These are phyloP conservation scores for Galeopsomyia nigrocyanea DNA, from an alignment of 2,888 invertebrate genomes.

Conservation along the genomic window DNA sequence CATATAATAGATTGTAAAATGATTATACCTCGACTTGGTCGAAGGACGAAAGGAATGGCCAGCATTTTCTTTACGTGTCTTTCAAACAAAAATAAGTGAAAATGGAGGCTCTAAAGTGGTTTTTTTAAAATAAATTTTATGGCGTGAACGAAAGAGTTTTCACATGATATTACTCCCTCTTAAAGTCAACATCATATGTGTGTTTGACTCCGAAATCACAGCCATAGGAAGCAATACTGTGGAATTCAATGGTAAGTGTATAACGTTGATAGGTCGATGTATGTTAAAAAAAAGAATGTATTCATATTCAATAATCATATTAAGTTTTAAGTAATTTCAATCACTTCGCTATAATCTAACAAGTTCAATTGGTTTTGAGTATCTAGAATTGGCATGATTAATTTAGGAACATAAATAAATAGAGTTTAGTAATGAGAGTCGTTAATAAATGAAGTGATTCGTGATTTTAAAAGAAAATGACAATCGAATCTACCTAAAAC, in stretches of 20 bases:
- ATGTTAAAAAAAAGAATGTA: conserved; percentile 35
- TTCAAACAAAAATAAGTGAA: conserved; percentile 23
- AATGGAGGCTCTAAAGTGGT: conserved; percentile 35
- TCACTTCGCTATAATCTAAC: too few relatives aligned
- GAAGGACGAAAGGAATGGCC: conserved; percentile 34
- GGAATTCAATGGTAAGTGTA: conserved; percentile 49
- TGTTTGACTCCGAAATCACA: conserved; percentile 65
- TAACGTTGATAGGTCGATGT: conserved; percentile 26
- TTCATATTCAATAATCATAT: conserved; percentile 29
- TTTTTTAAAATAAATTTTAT: conserved; percentile 48
- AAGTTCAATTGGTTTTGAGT: too few relatives aligned
- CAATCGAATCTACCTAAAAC: conserved; percentile 25
- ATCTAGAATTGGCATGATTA: too few relatives aligned
- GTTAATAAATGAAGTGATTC: neutral
- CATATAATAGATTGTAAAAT: conserved; percentile 1
- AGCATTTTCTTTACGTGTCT: conserved; percentile 36
- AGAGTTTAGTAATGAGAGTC: neutral
- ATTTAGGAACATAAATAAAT: too few relatives aligned
- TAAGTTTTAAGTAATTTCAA: too few relatives aligned
- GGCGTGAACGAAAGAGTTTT: conserved; percentile 65
- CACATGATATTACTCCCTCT: conserved; percentile 67
- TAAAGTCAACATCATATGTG: conserved; percentile 66
- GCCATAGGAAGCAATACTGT: conserved; percentile 68
- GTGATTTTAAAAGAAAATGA: conserved; percentile 5
- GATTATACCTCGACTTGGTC: conserved; percentile 13